Percentiles rank a stretch among this genome's conserved stretches.
These are phyloP conservation scores for Pinna nobilis DNA, from an alignment of 1,140 invertebrate species.

Conservation along the genomic window DNA sequence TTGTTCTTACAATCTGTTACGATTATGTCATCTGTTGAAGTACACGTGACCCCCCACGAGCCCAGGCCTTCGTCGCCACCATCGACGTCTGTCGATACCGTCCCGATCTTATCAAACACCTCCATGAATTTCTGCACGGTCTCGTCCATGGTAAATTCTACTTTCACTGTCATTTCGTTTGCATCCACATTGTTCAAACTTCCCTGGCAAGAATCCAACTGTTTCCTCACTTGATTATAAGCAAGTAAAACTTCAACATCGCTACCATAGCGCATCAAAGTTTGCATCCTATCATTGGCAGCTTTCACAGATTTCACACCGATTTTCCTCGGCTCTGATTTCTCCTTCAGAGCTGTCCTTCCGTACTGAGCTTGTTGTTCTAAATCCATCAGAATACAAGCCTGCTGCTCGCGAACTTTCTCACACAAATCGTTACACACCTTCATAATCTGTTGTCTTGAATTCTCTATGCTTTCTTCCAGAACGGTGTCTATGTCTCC, in stretches of 20 bases:
- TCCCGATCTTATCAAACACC: conserved; percentile 56
- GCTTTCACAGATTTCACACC: conserved; percentile 47
- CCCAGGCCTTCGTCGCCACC: conserved; percentile 55
- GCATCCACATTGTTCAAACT: conserved; percentile 43
- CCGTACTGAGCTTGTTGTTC: conserved; percentile 43
- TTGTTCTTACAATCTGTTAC: conserved; percentile 65
- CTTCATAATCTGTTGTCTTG: conserved; percentile 43
- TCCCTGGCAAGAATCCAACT: conserved; percentile 53
- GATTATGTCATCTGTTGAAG: conserved; percentile 62
- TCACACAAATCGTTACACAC: conserved; percentile 47
- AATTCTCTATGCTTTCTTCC: conserved; percentile 53
- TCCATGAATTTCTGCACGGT: conserved; percentile 48
- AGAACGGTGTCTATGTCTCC: conserved; percentile 37
- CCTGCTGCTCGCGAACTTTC: conserved; percentile 53
- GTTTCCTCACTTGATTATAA: conserved; percentile 52
- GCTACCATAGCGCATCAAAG: conserved; percentile 59
- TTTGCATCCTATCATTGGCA: conserved; percentile 56
- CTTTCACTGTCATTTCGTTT: conserved; percentile 46
- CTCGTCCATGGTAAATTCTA: conserved; percentile 57
- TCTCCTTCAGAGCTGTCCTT: conserved; percentile 30
- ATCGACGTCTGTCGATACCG: conserved; percentile 54
- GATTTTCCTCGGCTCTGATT: conserved; percentile 47
- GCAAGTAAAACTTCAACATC: conserved; percentile 63
- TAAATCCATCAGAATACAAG: conserved; percentile 49
- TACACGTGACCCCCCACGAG: conserved; percentile 65